Base-by-base conservation (phyloP, 2,113 vertebrate genomes). In the Caranx ignobilis region DNA sequence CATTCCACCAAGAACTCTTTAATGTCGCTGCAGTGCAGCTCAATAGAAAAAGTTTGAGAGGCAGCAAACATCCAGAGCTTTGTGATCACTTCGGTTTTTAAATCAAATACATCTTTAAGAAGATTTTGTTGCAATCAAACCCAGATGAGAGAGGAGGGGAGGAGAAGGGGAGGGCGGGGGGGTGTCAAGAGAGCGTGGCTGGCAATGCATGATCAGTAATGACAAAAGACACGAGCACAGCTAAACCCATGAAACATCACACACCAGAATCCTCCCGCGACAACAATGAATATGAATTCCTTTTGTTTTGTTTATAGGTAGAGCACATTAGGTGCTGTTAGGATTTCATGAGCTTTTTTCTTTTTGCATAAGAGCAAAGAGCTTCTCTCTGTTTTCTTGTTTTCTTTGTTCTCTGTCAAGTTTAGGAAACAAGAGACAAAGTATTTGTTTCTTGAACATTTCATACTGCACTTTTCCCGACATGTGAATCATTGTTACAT, bases 211-310 rank as follows among this genome's bases (percentile, higher is more conserved):
- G 16, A 52, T n/a, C 48, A n/a, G 48, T 35, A 19, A 81, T 61
- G 11, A 56, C 54, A 75, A 69, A 65, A 75, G 31, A 55, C 37
- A 32, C 3, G 2, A 9, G 11, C 18, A 9, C 48, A 47, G 32
- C 5, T 41, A 68, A 74, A 54, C 55, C 31, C 47, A 35, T 31
- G 10, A 57, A n/a, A 57, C 39, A 39, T 81, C 57, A 19, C 26
- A 2, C 54, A 8, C 8, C n/a, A 47, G 21, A 70, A 50, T 43
- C 73, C 1, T 57, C 65, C 15, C 39, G 37, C 39, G n/a, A 63
- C 3, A 55, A 47, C 11, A 45, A 32, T 26, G 43, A 43, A 82
- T 65, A 59, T 59, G 10, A 59, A 31, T 37, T 31, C 0, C 5
- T 35, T 26, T 43, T 19, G 10, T 60, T 66, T 72, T 21, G 5